These are phyloP conservation scores for Candoia aspera DNA, from an alignment of 2,113 vertebrate species.

Conservation along the genomic window DNA sequence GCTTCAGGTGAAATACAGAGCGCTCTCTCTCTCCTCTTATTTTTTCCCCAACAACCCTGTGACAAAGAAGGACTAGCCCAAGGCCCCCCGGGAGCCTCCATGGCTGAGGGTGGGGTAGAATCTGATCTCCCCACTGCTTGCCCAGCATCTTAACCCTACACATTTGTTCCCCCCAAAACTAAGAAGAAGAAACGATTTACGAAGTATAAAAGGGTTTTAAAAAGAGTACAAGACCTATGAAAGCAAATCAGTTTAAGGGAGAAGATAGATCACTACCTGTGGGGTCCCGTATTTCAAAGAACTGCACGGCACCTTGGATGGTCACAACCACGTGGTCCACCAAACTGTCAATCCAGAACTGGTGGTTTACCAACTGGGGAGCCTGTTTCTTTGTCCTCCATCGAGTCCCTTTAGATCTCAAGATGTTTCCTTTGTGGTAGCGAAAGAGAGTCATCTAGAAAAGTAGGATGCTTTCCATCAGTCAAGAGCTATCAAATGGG, in stretches of 20 bases:
- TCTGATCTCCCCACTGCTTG: not conserved
- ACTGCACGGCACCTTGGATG: slow-evolving; percentile 71
- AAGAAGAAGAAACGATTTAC: not conserved
- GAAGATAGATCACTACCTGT: slow-evolving; percentile 66
- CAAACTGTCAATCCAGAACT: slow-evolving; percentile 78
- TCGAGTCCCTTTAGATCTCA: not conserved
- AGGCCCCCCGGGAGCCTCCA: not conserved
- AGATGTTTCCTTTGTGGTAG: slow-evolving; percentile 49
- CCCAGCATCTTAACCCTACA: not conserved
- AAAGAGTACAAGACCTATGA: not conserved
- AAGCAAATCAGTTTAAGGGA: not conserved
- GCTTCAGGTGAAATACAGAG: not conserved
- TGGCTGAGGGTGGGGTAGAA: not conserved
- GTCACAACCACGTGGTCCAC: slow-evolving; percentile 74
- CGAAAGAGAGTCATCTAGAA: slow-evolving; percentile 82
- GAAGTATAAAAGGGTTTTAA: not conserved
- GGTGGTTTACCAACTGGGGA: slow-evolving; percentile 41
- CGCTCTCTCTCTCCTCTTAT: not conserved
- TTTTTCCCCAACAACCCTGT: not conserved
- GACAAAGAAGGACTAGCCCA: not conserved
- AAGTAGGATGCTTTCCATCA: not conserved
- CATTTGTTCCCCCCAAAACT: no score
- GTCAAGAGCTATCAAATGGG: not conserved
- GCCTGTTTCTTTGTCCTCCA: slow-evolving; percentile 34
- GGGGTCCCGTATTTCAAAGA: slow-evolving; percentile 74